These are phyloP conservation scores for Notodonta ziczac DNA, from an alignment of 2,888 invertebrate species.

Conservation along the genomic window DNA sequence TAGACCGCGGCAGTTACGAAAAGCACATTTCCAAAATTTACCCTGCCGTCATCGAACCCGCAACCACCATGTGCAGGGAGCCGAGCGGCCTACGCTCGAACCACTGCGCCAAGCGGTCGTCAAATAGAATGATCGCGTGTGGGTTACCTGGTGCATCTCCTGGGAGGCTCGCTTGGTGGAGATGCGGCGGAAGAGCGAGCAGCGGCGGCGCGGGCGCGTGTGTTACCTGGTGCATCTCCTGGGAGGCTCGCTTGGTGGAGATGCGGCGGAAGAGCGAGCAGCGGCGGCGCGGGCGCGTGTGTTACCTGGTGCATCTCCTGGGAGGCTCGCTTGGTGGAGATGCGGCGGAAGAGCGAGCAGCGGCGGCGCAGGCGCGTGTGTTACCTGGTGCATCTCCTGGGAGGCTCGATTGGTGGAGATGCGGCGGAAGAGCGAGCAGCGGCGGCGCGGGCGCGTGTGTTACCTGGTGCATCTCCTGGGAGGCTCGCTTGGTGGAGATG, in stretches of 20 bases:
- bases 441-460: constrained; percentile 83
- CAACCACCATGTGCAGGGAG: no score
- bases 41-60: no score
- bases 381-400: constrained; percentile 94
- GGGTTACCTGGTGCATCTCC: constrained; percentile 92
- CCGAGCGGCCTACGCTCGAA: no score
- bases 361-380: constrained; percentile 86
- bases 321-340: constrained; percentile 95
- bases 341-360: constrained; percentile 94
- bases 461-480: constrained; percentile 95
- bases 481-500: constrained; percentile 95
- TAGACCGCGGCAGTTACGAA: no score
- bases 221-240: constrained; percentile 93
- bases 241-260: constrained; percentile 95
- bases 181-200: constrained; percentile 94
- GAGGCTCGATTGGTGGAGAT: constrained; percentile 96
- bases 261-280: constrained; percentile 95
- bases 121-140: background rate
- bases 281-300: constrained; percentile 86
- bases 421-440: constrained; percentile 94
- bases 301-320: constrained; percentile 94
- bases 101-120: no score
- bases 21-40: no score
- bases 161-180: constrained; percentile 96
- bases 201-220: constrained; percentile 87